Conservation (phyloP, 2,888 invertebrate genomes). For the Micoletzkya japonica region DNA sequence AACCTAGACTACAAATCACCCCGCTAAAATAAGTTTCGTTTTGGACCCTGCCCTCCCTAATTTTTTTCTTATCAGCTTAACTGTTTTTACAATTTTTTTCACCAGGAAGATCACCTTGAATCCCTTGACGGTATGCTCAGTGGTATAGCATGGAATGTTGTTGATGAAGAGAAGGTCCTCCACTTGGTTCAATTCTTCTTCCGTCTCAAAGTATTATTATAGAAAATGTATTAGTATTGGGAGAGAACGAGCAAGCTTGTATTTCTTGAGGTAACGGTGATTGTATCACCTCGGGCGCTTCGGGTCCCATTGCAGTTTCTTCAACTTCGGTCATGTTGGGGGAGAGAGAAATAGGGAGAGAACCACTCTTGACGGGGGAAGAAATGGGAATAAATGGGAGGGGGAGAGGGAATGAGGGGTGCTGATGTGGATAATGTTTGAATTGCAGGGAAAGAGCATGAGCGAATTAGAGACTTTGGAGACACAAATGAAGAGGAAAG, state of each 20-base stretch:
- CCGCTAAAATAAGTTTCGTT: too few species aligned
- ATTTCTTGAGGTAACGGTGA: too few species aligned
- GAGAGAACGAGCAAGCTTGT: too few species aligned
- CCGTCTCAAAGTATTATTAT: too few species aligned
- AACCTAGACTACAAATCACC: too few species aligned
- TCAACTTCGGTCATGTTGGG: constrained; percentile 15
- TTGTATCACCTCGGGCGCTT: constrained; percentile 10
- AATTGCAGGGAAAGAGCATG: constrained; percentile 78
- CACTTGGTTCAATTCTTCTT: too few species aligned
- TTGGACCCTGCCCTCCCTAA: neutral
- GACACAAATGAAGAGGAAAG: constrained; percentile 79
- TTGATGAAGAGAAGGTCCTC: constrained; percentile 23
- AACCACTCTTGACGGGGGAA: neutral
- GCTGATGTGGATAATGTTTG: neutral
- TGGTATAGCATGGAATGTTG: constrained; percentile 19
- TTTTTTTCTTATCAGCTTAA: neutral
- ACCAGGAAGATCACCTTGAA: neutral
- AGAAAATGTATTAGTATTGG: too few species aligned
- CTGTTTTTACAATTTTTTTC: neutral
- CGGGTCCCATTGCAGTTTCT: constrained; percentile 11
- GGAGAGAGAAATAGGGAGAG: neutral
- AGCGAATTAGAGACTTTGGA: constrained; percentile 81
- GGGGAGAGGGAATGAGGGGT: neutral
- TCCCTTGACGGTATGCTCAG: constrained; percentile 18
- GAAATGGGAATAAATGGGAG: neutral